phyloP scores from a whole-genome alignment of 2,888 invertebrate species.

The Aromia moschata region DNA sequence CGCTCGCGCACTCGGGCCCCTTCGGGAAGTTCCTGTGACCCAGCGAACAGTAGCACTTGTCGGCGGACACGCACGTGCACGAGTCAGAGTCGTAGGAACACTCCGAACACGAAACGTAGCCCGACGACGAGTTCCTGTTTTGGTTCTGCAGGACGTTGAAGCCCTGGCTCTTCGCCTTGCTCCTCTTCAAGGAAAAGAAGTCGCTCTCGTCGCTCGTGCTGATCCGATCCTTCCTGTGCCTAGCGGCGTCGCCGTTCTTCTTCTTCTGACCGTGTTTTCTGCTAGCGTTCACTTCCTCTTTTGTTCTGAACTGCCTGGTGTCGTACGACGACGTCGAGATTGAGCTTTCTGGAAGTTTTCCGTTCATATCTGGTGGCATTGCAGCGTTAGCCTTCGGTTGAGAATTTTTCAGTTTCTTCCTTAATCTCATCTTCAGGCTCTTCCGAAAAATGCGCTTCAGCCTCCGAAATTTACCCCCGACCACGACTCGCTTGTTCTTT shows the following conservation, averaged over 20 bases:
- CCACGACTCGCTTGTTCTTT: constrained; percentile 48
- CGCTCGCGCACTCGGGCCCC: constrained; percentile 41
- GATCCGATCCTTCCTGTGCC: constrained; percentile 46
- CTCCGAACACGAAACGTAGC: constrained; percentile 88
- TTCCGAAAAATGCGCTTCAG: constrained; percentile 68
- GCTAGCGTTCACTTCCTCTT: constrained; percentile 60
- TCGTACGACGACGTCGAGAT: constrained; percentile 72
- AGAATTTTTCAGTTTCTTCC: constrained; percentile 37
- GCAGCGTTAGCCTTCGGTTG: constrained; percentile 11
- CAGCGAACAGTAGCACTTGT: constrained; percentile 87
- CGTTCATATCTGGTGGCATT: constrained; percentile 26
- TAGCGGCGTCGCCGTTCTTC: constrained; percentile 40
- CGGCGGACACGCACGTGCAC: constrained; percentile 78
- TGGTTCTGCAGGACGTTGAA: constrained; percentile 44
- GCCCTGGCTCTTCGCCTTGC: constrained; percentile 52
- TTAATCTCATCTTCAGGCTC: constrained; percentile 62
- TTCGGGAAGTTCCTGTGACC: constrained; percentile 65
- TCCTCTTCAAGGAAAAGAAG: constrained; percentile 59
- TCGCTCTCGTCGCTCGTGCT: constrained; percentile 64
- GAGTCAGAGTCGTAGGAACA: constrained; percentile 87
- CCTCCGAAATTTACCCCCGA: constrained; percentile 56
- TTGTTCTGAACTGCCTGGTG: constrained; percentile 70
- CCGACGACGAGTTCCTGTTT: constrained; percentile 65
- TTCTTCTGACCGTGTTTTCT: constrained; percentile 54
- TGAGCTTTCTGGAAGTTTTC: constrained; percentile 67